Percentiles rank a stretch among this genome's conserved stretches.
Evolutionary conservation across 2,113 vertebrate species (phyloP).

Genomic region (Meriones unguiculatus): DNA sequence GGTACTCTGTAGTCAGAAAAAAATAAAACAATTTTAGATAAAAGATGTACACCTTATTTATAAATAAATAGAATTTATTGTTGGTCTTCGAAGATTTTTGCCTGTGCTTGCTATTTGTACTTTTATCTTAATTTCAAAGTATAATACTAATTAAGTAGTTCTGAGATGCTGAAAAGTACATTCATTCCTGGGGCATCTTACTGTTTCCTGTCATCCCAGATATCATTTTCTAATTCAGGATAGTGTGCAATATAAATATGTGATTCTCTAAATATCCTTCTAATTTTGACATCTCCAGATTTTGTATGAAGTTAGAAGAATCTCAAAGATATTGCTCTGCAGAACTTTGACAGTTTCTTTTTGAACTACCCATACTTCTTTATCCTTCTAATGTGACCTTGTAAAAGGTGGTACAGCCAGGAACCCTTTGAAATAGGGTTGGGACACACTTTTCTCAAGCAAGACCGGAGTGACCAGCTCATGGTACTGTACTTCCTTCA

Average conservation of each 20-base stretch:
- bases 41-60: neutral
- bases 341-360: neutral
- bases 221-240: slow-evolving; percentile 29
- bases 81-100: neutral
- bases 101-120: neutral
- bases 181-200: neutral
- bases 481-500: neutral
- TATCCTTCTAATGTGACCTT: neutral
- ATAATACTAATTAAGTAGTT: neutral
- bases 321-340: neutral
- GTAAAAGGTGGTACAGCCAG: neutral
- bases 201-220: neutral
- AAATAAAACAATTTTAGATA: neutral
- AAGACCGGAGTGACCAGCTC: neutral
- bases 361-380: neutral
- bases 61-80: neutral
- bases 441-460: neutral
- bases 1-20: neutral
- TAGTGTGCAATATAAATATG: neutral
- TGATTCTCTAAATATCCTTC: neutral
- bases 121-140: slow-evolving; percentile 11
- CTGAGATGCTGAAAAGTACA: neutral
- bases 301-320: neutral
- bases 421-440: neutral
- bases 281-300: neutral